phyloP scores from a whole-genome alignment of 2,113 vertebrate species.

The Plecotus auritus region DNA sequence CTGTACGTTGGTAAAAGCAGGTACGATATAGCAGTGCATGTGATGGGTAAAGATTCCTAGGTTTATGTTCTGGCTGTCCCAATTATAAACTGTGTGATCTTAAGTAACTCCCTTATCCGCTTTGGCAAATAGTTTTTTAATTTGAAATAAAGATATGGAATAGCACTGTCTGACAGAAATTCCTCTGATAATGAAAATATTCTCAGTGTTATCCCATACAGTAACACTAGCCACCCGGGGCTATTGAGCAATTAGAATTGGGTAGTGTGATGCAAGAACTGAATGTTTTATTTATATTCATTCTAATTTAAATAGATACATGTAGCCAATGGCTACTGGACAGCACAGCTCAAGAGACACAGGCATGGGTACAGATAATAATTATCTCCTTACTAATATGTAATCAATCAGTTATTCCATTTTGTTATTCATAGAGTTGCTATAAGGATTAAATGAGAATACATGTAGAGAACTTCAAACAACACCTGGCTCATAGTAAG shows the following conservation, averaged over 20 bases:
- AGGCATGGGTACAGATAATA: background rate
- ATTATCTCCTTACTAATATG: background rate
- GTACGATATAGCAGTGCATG: background rate
- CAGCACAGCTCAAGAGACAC: background rate
- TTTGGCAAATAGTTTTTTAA: background rate
- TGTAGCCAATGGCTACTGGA: background rate
- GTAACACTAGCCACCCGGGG: background rate
- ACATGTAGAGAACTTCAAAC: background rate
- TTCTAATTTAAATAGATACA: background rate
- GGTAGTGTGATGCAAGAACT: background rate
- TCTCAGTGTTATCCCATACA: background rate
- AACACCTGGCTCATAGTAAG: background rate
- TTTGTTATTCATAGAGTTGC: background rate
- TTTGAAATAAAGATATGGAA: background rate
- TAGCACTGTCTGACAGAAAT: background rate
- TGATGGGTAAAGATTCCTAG: background rate
- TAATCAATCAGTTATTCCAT: background rate
- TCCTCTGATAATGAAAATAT: background rate
- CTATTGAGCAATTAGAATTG: background rate
- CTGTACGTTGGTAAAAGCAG: background rate
- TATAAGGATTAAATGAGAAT: constrained; percentile 33
- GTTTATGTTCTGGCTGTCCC: background rate
- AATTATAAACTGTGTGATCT: background rate
- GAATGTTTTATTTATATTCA: background rate
- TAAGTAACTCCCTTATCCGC: background rate